phyloP scores from a whole-genome alignment of 2,113 vertebrate genomes.

The Xerus inauris region DNA sequence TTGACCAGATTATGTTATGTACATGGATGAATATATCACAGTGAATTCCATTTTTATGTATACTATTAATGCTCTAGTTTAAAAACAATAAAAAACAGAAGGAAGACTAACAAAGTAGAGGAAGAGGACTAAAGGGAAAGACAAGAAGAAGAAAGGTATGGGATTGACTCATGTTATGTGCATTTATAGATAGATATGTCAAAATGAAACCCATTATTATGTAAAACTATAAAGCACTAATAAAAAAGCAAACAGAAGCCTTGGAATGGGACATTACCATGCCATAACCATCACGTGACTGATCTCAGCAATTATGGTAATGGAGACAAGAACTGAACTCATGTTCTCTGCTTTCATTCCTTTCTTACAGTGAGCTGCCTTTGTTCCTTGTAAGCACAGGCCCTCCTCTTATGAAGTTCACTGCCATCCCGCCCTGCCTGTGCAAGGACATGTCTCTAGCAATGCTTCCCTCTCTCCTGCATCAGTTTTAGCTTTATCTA shows the following conservation, averaged over 20 bases:
- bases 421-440: neutral
- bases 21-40: neutral
- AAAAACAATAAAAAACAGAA: too few species aligned
- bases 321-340: too few species aligned
- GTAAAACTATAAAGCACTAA: neutral
- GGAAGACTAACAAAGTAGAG: too few species aligned
- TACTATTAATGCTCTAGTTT: too few species aligned
- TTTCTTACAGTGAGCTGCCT: neutral
- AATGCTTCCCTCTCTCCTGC: neutral
- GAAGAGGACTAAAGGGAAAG: neutral
- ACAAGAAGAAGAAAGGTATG: neutral
- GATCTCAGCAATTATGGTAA: too few species aligned
- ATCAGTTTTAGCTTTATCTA: neutral
- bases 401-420: neutral
- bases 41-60: neutral
- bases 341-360: neutral
- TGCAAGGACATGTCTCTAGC: neutral
- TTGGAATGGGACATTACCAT: neutral
- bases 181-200: neutral
- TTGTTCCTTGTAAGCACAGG: rapidly evolving
- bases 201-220: neutral
- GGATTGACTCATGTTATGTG: neutral
- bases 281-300: rapidly evolving
- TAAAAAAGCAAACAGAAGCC: neutral
- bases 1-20: neutral